Evolutionary conservation across 2,113 vertebrate species (phyloP).

Genomic region (Labrus mixtus): DNA sequence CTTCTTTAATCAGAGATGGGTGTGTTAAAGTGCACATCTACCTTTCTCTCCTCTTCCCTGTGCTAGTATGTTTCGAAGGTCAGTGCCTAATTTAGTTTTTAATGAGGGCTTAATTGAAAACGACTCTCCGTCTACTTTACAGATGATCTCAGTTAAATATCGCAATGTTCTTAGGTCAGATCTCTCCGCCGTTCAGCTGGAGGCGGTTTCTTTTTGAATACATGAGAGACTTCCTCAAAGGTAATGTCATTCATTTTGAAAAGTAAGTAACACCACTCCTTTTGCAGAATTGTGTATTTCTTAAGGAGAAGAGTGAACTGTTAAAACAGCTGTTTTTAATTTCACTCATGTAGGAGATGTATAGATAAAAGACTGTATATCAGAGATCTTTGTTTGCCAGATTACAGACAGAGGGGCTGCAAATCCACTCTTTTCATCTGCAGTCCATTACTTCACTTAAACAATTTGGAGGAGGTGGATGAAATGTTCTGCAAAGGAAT

Average conservation of each 20-base stretch:
- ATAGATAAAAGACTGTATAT: no score
- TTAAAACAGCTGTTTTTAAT: conserved; percentile 5
- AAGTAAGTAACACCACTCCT: conserved; percentile 38
- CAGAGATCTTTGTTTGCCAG: no score
- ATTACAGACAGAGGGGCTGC: no score
- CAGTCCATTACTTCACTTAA: background rate
- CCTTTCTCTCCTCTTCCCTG: conserved; percentile 68
- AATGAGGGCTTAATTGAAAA: conserved; percentile 82
- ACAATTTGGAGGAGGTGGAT: background rate
- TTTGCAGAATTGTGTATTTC: conserved; percentile 11
- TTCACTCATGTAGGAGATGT: conserved; percentile 4
- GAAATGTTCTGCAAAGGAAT: no score
- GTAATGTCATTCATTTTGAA: conserved; percentile 21
- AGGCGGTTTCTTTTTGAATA: conserved; percentile 39
- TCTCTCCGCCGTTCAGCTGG: conserved; percentile 41
- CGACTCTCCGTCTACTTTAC: conserved; percentile 72
- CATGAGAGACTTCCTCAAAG: conserved; percentile 37
- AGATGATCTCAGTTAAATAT: conserved; percentile 80
- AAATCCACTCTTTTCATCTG: background rate
- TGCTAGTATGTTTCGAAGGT: conserved; percentile 75
- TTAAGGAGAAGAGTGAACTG: conserved; percentile 1
- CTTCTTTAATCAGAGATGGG: conserved; percentile 64
- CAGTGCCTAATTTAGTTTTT: conserved; percentile 77
- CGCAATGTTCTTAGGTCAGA: conserved; percentile 69
- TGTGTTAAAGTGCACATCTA: conserved; percentile 55